Evolutionary conservation across 2,113 vertebrate genomes (phyloP).

Genomic region (Lynx canadensis): DNA sequence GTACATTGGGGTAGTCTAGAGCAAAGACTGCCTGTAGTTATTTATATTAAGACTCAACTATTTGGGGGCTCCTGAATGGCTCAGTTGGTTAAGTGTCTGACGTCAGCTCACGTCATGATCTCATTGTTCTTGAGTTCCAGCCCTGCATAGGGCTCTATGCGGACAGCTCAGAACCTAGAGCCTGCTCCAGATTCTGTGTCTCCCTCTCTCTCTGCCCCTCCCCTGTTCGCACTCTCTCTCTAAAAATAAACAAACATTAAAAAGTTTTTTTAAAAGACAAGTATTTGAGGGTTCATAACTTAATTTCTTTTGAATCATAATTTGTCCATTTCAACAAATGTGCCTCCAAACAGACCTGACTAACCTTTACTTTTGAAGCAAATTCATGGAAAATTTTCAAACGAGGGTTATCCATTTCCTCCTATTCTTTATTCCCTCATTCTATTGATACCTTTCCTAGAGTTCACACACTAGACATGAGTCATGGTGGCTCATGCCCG

Average conservation of each 20-base stretch:
- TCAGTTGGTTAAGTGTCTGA: too few species aligned
- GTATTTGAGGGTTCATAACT: background rate
- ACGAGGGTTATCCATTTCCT: background rate
- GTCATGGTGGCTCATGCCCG: background rate
- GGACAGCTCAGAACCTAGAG: too few species aligned
- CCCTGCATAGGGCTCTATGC: too few species aligned
- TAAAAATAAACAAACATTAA: too few species aligned
- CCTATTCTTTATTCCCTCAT: background rate
- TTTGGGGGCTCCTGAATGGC: background rate
- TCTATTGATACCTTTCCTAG: background rate
- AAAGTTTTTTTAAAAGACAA: background rate
- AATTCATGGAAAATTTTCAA: background rate
- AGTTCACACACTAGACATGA: background rate
- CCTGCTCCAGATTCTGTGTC: too few species aligned
- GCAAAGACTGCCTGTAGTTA: background rate
- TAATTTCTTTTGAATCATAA: slow-evolving; percentile 1
- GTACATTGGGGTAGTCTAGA: background rate
- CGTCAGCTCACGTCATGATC: too few species aligned
- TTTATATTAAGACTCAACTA: background rate
- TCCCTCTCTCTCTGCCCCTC: too few species aligned
- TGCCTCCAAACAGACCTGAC: background rate
- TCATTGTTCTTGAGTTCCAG: too few species aligned
- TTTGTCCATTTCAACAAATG: background rate
- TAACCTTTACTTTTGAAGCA: background rate
- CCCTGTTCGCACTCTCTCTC: too few species aligned